Percentiles rank a stretch among this genome's conserved stretches.
These are phyloP conservation scores for Brachionus sp. DNA, from an alignment of 1,140 invertebrate species.

Conservation along the genomic window DNA sequence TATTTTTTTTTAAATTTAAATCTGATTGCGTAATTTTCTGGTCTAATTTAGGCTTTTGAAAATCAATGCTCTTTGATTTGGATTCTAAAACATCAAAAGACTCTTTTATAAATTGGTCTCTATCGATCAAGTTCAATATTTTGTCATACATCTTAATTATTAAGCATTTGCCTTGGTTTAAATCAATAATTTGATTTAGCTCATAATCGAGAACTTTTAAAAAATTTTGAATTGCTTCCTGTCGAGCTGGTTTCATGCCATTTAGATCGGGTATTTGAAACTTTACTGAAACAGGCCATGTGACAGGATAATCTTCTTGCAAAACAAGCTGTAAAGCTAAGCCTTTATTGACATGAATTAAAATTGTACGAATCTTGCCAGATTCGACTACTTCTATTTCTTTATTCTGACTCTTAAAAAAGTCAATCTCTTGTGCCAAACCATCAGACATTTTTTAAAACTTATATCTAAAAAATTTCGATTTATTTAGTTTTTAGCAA, in stretches of 20 bases:
- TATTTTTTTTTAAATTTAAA: background rate
- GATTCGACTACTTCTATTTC: background rate
- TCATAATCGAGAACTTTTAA: background rate
- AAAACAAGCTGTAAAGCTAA: background rate
- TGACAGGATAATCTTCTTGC: constrained; percentile 11
- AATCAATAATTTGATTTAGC: constrained; percentile 9
- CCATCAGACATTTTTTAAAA: background rate
- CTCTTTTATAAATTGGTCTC: background rate
- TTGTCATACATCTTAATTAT: background rate
- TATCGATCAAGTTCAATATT: background rate
- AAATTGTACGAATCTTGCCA: background rate
- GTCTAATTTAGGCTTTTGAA: background rate
- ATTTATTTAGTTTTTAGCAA: background rate
- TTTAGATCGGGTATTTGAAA: background rate
- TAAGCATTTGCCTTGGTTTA: background rate
- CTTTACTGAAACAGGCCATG: background rate
- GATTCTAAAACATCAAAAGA: background rate
- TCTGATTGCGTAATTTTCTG: background rate
- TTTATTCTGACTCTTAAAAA: background rate
- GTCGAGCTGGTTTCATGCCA: background rate
- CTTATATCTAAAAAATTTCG: background rate
- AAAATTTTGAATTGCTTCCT: constrained; percentile 19
- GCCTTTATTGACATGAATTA: background rate
- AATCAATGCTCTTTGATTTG: background rate
- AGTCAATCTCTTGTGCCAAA: background rate